Conservation (phyloP, 2,797 vertebrate genomes). For the Tenualosa ilisha region DNA sequence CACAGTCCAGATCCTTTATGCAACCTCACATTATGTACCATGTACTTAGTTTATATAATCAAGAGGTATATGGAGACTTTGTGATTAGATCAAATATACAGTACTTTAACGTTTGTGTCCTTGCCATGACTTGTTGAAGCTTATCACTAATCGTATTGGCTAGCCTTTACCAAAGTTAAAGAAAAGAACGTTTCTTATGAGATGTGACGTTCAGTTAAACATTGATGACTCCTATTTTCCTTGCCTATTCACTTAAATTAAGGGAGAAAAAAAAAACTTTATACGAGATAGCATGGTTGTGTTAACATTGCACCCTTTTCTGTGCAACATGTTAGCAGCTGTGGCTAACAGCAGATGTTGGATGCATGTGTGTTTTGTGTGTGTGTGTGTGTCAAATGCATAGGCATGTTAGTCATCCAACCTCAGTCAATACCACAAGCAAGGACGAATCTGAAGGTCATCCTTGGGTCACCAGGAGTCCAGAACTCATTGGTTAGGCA, state of each 20-base stretch:
- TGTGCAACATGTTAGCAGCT: not conserved
- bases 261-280: not conserved
- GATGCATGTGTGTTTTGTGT: not conserved
- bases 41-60: not conserved
- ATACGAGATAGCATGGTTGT: not conserved
- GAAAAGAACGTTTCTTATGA: not conserved
- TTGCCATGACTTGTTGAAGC: not conserved
- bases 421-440: constrained; percentile 12
- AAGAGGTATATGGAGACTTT: not conserved
- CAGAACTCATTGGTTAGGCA: not conserved
- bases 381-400: not conserved
- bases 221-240: not conserved
- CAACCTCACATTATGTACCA: constrained; percentile 37
- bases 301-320: not conserved
- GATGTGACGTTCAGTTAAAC: not conserved
- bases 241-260: not conserved
- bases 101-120: not conserved
- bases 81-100: not conserved
- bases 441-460: constrained; percentile 31
- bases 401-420: not conserved
- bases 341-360: not conserved
- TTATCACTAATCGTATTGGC: not conserved
- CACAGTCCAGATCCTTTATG: constrained; percentile 53
- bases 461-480: constrained; percentile 15
- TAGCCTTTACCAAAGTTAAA: not conserved